Evolutionary conservation across 1,140 invertebrate genomes (phyloP).

Genomic region (Drosophila erecta): DNA sequence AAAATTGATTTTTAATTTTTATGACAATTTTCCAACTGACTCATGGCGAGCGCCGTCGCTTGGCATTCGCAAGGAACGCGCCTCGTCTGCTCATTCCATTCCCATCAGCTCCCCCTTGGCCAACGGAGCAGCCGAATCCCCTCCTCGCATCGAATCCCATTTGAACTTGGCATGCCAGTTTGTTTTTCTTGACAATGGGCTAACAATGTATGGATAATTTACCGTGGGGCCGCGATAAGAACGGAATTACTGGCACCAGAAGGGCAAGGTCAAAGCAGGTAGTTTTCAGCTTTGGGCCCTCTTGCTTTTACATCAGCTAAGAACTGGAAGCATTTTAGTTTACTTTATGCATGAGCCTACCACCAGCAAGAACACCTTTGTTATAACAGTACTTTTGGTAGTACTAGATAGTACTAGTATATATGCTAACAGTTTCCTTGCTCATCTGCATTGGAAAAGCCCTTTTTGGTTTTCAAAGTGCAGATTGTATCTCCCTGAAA

Average conservation of each 20-base stretch:
- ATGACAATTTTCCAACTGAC: slow-evolving; percentile 81
- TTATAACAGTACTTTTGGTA: too few species aligned
- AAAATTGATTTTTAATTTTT: slow-evolving; percentile 85
- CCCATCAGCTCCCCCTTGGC: slow-evolving; percentile 48
- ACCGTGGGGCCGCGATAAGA: slow-evolving; percentile 30
- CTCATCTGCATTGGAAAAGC: too few species aligned
- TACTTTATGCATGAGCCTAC: too few species aligned
- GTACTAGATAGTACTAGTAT: too few species aligned
- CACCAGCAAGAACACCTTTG: too few species aligned
- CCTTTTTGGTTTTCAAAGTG: not conserved
- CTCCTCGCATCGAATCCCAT: slow-evolving; percentile 16
- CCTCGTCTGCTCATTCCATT: slow-evolving; percentile 35
- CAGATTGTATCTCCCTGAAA: not conserved
- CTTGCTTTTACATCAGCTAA: not conserved
- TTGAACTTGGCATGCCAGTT: slow-evolving; percentile 67
- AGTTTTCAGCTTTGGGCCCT: not conserved
- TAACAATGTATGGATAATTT: slow-evolving; percentile 58
- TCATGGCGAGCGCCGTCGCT: slow-evolving; percentile 33
- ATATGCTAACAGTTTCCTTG: too few species aligned
- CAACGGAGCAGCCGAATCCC: slow-evolving; percentile 9
- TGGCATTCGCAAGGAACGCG: slow-evolving; percentile 26
- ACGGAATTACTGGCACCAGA: slow-evolving; percentile 1
- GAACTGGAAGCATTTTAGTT: too few species aligned
- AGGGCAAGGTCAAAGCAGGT: slow-evolving; percentile 24
- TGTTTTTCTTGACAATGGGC: slow-evolving; percentile 61